Base-by-base conservation (phyloP, 2,797 vertebrate species). In the Bradypodion pumilum region DNA sequence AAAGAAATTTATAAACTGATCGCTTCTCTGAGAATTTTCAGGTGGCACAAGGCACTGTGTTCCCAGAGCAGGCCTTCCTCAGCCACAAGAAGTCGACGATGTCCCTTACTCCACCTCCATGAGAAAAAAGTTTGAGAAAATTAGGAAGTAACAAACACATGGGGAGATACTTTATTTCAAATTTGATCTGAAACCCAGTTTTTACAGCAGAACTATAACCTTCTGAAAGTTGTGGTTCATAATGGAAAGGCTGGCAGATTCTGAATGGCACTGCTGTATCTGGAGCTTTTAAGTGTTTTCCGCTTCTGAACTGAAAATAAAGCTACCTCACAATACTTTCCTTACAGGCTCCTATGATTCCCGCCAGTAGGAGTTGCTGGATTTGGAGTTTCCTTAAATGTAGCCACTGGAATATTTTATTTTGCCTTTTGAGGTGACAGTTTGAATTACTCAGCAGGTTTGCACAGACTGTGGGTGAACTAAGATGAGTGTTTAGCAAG, bases 201-300 rank as follows among this genome's bases (percentile, higher is more conserved):
- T 91, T 91, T 92, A 90, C 87, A 90, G 84, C 80, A 82, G 81
- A 93, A 80, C 88, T 94, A 92, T 91, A 93, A 95, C 92, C 90
- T 94, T 90, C 84, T 92, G 87, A 94, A 93, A 92, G 89, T 84
- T 87, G 91, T 83, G 85, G 90, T 93, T 94, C 91, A 89, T 94
- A 94, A 94, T 93, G 91, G 94, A 94, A 95, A 94, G 87, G 86
- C 92, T 95, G 94, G 94, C 93, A 92, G 81, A 84, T 29, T n/a
- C 63, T 94, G 91, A 94, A 93, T 74, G 44, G 80, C 0, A 8
- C 88, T 77, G 83, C 91, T 91, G 88, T 93, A 91, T 91, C 88
- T 65, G 86, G 87, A 86, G 85, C 84, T 92, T 94, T 46, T 23
- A 94, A 90, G 82, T 92, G 91, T 84, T 93, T 91, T 93, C 93